Percentiles rank a stretch among this genome's conserved stretches.
phyloP scores from a whole-genome alignment of 2,888 invertebrate species.

The Clunio marinus region DNA sequence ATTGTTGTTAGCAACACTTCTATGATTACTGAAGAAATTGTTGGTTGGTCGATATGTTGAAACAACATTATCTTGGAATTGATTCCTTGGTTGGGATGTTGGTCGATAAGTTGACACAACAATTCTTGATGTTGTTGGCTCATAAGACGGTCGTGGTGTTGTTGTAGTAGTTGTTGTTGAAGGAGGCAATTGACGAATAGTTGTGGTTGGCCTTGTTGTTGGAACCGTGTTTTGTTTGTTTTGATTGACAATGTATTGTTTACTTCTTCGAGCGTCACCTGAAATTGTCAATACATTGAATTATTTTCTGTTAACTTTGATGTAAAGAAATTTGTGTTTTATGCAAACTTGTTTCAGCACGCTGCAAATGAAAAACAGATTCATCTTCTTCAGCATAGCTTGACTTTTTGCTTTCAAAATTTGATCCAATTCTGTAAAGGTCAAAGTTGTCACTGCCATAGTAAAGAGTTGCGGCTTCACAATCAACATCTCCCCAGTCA shows the following conservation, averaged over 20 bases:
- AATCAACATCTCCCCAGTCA: slow-evolving; percentile 86
- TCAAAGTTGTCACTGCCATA: slow-evolving; percentile 81
- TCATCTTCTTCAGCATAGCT: slow-evolving; percentile 62
- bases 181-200: slow-evolving; percentile 6
- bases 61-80: slow-evolving; percentile 13
- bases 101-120: slow-evolving; percentile 30
- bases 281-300: not conserved
- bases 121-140: not conserved
- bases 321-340: no score
- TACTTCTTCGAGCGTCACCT: slow-evolving; percentile 47
- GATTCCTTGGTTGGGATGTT: not conserved
- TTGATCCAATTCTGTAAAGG: slow-evolving; percentile 75
- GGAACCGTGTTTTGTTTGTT: slow-evolving; percentile 43
- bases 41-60: slow-evolving; percentile 30
- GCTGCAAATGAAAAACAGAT: slow-evolving; percentile 66
- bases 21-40: slow-evolving; percentile 6
- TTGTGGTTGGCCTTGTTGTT: slow-evolving; percentile 36
- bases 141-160: not conserved
- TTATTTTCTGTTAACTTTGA: not conserved
- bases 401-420: slow-evolving; percentile 65
- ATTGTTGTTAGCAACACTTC: not conserved
- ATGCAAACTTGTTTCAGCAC: slow-evolving; percentile 60
- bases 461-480: slow-evolving; percentile 74
- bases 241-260: slow-evolving; percentile 48
- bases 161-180: slow-evolving; percentile 21